phyloP scores from a whole-genome alignment of 1,140 invertebrate species.

The Mesaphorura yosii region DNA sequence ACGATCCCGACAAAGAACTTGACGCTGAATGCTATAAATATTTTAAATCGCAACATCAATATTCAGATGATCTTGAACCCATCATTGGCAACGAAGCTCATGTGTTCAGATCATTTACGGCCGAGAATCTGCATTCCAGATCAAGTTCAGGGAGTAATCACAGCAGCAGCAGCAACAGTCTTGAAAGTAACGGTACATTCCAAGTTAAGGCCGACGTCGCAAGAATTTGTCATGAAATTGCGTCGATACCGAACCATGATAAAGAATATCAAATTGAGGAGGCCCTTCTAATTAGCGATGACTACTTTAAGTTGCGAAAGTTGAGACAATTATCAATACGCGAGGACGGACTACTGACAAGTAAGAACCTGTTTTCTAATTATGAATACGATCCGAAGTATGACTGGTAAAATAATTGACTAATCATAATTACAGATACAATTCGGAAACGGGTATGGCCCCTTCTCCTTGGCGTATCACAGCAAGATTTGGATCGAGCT shows the following conservation, averaged over 20 bases:
- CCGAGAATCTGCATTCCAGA: no score
- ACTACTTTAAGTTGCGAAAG: constrained; percentile 1
- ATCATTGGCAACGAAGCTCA: not conserved
- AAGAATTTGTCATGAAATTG: constrained; percentile 25
- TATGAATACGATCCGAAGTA: not conserved
- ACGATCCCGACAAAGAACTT: no score
- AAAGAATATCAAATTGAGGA: constrained; percentile 20
- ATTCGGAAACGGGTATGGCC: constrained; percentile 27
- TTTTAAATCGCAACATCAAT: not conserved
- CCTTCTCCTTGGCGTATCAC: constrained; percentile 18
- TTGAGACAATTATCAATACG: constrained; percentile 19
- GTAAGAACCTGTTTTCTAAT: constrained; percentile 10
- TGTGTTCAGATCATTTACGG: not conserved
- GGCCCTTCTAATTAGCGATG: not conserved
- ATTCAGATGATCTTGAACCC: not conserved
- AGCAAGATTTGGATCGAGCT: constrained; percentile 15
- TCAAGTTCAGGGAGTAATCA: not conserved
- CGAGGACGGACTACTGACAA: constrained; percentile 23
- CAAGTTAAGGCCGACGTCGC: constrained; percentile 21
- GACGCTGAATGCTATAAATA: no score
- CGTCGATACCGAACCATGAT: constrained; percentile 15
- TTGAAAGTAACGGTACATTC: not conserved
- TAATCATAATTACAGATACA: constrained; percentile 15
- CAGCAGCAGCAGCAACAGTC: not conserved
- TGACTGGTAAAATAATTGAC: not conserved